Conservation (phyloP, 2,113 vertebrate genomes). For the Cottus gobio region DNA sequence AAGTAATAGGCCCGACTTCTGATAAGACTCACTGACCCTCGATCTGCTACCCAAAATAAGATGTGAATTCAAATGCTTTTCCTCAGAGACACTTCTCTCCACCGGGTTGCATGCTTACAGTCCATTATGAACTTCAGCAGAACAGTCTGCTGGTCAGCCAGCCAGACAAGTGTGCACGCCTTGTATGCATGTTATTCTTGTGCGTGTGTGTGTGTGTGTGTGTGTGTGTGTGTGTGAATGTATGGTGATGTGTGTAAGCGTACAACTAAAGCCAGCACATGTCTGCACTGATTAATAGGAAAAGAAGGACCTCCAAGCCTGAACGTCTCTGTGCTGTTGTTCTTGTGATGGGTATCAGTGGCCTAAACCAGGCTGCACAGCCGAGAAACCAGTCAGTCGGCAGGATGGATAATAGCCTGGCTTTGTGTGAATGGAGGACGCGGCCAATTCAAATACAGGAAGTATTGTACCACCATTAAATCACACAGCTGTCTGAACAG, state of each 20-base stretch:
- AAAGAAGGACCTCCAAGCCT: constrained; percentile 55
- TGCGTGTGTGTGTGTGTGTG: constrained; percentile 20
- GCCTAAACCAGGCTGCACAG: constrained; percentile 74
- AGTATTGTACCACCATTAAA: constrained; percentile 69
- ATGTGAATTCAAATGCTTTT: background rate
- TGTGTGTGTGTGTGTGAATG: background rate
- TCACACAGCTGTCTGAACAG: constrained; percentile 73
- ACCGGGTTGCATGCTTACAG: background rate
- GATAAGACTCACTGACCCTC: background rate
- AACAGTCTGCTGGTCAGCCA: background rate
- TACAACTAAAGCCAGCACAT: constrained; percentile 57
- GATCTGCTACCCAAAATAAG: background rate
- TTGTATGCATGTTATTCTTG: constrained; percentile 18
- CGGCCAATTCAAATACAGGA: constrained; percentile 82
- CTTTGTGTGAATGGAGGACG: constrained; percentile 71
- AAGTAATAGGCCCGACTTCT: background rate
- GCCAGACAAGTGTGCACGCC: background rate
- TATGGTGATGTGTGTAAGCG: constrained; percentile 26
- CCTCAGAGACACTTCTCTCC: background rate
- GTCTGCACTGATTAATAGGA: constrained; percentile 58
- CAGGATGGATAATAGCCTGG: constrained; percentile 74
- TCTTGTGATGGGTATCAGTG: constrained; percentile 80
- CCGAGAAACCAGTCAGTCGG: constrained; percentile 65
- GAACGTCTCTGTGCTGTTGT: constrained; percentile 62
- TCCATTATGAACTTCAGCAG: background rate